Base-by-base conservation (phyloP, 2,797 vertebrate species). In the Clarias fuscus region DNA sequence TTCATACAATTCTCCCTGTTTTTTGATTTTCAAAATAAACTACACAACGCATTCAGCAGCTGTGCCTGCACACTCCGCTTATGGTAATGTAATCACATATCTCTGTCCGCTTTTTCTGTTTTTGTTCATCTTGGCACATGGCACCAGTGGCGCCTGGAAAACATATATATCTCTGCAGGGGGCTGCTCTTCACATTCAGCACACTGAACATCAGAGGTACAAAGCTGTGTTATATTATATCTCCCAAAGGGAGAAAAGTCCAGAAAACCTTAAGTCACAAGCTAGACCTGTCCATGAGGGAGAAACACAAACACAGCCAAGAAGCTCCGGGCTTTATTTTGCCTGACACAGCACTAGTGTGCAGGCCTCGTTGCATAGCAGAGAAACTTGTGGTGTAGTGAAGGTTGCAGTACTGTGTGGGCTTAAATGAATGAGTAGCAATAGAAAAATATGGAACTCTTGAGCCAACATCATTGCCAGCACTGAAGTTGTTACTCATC, bases 121-220 rank as follows among this genome's bases (percentile, higher is more conserved):
- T 83, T 78, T 88, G 88, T 86, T 92, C 90, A 89, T 91, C 89
- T 92, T 93, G 90, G 91, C 91, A 84, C 65, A 30, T 75, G 89
- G 87, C 84, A 86, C 87, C 86, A 88, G 84, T 27, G 85, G 86
- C 85, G 90, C 92, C 93, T 94, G 93, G 92, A 93, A 95, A 94
- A 94, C 87, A 79, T 91, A 93, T 93, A 93, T 93, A 93, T 92
- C 90, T 84, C 85, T 90, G 89, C 88, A 82, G 85, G 88, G 80
- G 91, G 85, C 80, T 15, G 4, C 18, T 53, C 65, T 78, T 71
- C 40, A 79, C 82, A 40, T 79, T 84, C 72, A 80, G 68, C 4
- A 6, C 27, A 65, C 48, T 15, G 59, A 87, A 81, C 83, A 87
- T 84, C 77, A 87, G 82, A 53, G 17, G 61, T 59, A 77, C 72